Conservation (phyloP, 2,888 invertebrate genomes). For the Euzophera pinguis region DNA sequence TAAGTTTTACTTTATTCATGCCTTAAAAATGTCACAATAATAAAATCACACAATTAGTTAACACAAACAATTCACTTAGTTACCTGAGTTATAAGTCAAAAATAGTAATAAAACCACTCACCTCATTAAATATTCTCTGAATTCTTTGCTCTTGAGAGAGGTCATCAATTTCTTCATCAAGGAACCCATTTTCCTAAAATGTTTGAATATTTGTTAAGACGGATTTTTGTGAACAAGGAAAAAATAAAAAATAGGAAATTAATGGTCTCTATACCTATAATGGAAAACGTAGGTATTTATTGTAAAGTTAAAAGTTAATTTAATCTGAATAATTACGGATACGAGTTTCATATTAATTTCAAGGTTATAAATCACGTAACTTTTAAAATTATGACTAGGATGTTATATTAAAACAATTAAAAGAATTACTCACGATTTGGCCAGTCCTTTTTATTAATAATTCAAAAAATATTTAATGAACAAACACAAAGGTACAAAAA, state of each 20-base stretch:
- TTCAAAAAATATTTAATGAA: slow-evolving; percentile 1
- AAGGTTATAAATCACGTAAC: slow-evolving; percentile 41
- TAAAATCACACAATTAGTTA: too few relatives aligned
- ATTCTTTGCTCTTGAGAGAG: slow-evolving; percentile 89
- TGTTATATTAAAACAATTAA: not conserved
- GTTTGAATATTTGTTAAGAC: not conserved
- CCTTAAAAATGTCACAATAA: too few relatives aligned
- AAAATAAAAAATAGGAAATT: too few relatives aligned
- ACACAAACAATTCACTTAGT: too few relatives aligned
- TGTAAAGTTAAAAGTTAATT: too few relatives aligned
- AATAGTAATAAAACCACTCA: slow-evolving; percentile 38
- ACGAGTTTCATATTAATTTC: slow-evolving; percentile 29
- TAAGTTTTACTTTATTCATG: too few relatives aligned
- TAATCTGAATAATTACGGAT: not conserved
- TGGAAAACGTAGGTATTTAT: too few relatives aligned
- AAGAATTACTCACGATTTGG: slow-evolving; percentile 14
- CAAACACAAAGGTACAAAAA: not conserved
- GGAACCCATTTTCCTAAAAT: slow-evolving; percentile 55
- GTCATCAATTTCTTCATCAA: slow-evolving; percentile 67
- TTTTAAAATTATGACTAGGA: slow-evolving; percentile 11
- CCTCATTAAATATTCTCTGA: slow-evolving; percentile 93
- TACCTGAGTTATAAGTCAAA: too few relatives aligned
- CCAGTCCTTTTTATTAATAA: not conserved
- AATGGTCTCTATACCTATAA: too few relatives aligned
- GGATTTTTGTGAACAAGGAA: not conserved